A percentile compares a stretch with the other conserved stretches of the same genome.
Conservation (phyloP, 2,888 invertebrate genomes). For the Thalpophila matura region DNA sequence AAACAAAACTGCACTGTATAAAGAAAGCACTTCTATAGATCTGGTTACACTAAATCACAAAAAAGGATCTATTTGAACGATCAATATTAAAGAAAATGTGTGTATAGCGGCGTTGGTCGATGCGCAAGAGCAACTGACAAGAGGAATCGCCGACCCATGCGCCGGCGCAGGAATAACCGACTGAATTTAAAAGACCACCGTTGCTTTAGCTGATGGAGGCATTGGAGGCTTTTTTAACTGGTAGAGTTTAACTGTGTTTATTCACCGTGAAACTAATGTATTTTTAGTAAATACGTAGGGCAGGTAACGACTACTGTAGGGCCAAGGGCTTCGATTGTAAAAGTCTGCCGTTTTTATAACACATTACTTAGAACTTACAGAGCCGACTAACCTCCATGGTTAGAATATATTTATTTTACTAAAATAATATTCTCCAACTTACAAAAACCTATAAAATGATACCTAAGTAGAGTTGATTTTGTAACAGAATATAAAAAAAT, state of each 20-base stretch:
- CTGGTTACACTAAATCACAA: slow-evolving; percentile 70
- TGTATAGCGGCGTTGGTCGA: slow-evolving; percentile 77
- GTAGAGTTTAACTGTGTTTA: slow-evolving; percentile 77
- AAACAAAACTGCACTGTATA: slow-evolving; percentile 65
- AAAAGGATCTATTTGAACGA: slow-evolving; percentile 76
- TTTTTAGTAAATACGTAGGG: slow-evolving; percentile 86
- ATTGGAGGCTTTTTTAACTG: slow-evolving; percentile 48
- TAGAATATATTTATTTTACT: slow-evolving; percentile 16
- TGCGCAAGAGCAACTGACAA: slow-evolving; percentile 87
- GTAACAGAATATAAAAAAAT: no score
- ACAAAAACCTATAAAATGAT: no score
- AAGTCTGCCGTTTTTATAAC: slow-evolving; percentile 56
- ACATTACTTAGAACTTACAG: slow-evolving; percentile 27
- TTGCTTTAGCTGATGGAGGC: slow-evolving; percentile 12
- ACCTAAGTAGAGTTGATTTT: no score
- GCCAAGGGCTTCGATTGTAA: slow-evolving; percentile 81
- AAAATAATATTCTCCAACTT: slow-evolving; percentile 1
- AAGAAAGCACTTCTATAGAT: slow-evolving; percentile 41
- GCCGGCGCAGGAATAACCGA: slow-evolving; percentile 80
- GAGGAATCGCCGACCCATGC: slow-evolving; percentile 80
- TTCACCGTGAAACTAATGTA: slow-evolving; percentile 85
- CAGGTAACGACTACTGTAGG: slow-evolving; percentile 85
- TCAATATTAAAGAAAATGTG: slow-evolving; percentile 71
- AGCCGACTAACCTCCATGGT: slow-evolving; percentile 26
- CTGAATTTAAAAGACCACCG: slow-evolving; percentile 67